Evolutionary conservation across 2,797 vertebrate species (phyloP).

Genomic region (Acomys russatus): DNA sequence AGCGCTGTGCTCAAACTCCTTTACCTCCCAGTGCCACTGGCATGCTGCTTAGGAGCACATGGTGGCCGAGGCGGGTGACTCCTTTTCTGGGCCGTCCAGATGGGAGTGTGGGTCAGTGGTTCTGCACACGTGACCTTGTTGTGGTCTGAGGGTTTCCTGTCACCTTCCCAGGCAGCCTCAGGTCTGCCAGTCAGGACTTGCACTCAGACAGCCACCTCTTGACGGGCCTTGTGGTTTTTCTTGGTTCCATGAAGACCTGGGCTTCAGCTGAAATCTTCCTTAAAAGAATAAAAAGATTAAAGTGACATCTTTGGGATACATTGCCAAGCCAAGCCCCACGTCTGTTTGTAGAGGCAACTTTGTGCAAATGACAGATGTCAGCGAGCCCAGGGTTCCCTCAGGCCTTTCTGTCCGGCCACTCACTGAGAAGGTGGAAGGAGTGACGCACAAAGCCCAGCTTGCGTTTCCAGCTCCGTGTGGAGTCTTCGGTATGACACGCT

Average conservation of each 20-base stretch:
- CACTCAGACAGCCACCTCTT: accelerated
- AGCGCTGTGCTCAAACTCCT: accelerated
- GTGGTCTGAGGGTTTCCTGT: not conserved
- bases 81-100: not conserved
- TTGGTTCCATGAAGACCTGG: not conserved
- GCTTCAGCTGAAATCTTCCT: not conserved
- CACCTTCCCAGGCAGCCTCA: not conserved
- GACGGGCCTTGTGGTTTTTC: not conserved
- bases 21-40: accelerated
- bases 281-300: accelerated
- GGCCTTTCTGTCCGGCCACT: not conserved
- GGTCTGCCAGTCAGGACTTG: accelerated
- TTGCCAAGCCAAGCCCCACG: constrained; percentile 30
- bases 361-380: not conserved
- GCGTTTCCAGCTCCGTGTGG: accelerated
- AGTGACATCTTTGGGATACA: accelerated
- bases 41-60: accelerated
- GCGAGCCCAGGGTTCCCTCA: not conserved
- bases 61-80: not conserved
- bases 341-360: not conserved
- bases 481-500: accelerated
- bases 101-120: not conserved
- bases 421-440: not conserved
- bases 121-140: not conserved
- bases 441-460: accelerated